phyloP scores from a whole-genome alignment of 2,797 vertebrate genomes.

The Brachyalestes nurse region DNA sequence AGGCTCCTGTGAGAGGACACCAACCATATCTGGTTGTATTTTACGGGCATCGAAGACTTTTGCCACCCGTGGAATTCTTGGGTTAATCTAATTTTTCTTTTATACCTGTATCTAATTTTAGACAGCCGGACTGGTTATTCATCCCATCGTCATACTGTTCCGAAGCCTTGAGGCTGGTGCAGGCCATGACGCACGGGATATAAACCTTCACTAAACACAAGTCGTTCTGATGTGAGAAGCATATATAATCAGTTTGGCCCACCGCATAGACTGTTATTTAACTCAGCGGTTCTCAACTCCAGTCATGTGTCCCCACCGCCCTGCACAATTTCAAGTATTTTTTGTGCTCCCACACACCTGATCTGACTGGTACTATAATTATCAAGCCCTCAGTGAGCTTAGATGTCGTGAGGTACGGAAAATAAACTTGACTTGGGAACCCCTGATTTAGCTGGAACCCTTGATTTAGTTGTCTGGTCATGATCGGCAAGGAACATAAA shows the following conservation, averaged over 20 bases:
- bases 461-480: constrained; percentile 57
- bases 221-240: constrained; percentile 22
- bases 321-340: neutral
- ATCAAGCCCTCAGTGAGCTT: neutral
- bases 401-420: neutral
- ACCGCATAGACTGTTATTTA: constrained; percentile 38
- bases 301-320: neutral
- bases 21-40: constrained; percentile 15
- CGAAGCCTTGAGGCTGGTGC: constrained; percentile 11
- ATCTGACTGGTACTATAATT: neutral
- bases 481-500: constrained; percentile 63
- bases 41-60: neutral
- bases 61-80: constrained; percentile 8
- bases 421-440: neutral
- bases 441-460: constrained; percentile 37
- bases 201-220: constrained; percentile 33
- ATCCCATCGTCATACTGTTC: constrained; percentile 19
- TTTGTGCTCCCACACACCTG: neutral
- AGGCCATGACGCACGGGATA: constrained; percentile 14
- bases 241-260: constrained; percentile 33
- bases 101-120: constrained; percentile 41
- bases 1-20: neutral
- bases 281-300: neutral
- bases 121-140: constrained; percentile 45
- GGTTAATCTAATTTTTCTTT: constrained; percentile 26